These are phyloP conservation scores for Chaetogeoica ovagalla DNA, from an alignment of 2,888 invertebrate species.

Conservation along the genomic window DNA sequence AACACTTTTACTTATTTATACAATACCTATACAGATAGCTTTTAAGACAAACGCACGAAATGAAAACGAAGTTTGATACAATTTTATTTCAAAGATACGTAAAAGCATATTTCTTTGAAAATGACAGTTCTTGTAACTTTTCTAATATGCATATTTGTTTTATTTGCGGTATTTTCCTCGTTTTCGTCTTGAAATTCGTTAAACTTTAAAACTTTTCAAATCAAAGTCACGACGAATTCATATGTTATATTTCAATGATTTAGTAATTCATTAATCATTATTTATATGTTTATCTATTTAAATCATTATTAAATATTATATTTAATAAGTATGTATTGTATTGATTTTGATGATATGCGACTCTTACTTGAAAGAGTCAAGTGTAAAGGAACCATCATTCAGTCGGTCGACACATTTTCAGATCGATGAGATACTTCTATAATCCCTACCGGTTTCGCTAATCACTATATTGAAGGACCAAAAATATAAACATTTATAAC, in stretches of 20 bases:
- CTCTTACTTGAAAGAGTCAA: not conserved
- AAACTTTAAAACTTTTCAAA: conserved; percentile 2
- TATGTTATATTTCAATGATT: not conserved
- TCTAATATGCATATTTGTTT: conserved; percentile 6
- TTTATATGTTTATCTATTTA: no score
- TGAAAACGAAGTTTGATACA: not conserved
- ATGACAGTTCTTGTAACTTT: conserved; percentile 5
- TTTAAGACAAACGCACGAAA: not conserved
- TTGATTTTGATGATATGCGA: not conserved
- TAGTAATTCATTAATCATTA: no score
- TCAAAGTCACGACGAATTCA: not conserved
- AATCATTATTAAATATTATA: no score
- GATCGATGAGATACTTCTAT: no score
- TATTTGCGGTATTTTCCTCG: not conserved
- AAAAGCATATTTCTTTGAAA: not conserved
- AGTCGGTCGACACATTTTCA: no score
- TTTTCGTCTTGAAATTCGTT: not conserved
- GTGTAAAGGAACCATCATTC: not conserved
- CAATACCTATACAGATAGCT: not conserved
- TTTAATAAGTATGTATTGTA: not conserved
- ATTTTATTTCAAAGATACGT: not conserved
- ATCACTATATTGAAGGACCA: no score
- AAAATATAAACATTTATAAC: not conserved
- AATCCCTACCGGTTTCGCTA: no score
- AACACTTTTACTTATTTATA: not conserved